Evolutionary conservation across 53 echinoderm and acorn worm genomes (phyloP), one percentile per base, ranked within the genome.

Genomic region (Actinopyga echinites): DNA sequence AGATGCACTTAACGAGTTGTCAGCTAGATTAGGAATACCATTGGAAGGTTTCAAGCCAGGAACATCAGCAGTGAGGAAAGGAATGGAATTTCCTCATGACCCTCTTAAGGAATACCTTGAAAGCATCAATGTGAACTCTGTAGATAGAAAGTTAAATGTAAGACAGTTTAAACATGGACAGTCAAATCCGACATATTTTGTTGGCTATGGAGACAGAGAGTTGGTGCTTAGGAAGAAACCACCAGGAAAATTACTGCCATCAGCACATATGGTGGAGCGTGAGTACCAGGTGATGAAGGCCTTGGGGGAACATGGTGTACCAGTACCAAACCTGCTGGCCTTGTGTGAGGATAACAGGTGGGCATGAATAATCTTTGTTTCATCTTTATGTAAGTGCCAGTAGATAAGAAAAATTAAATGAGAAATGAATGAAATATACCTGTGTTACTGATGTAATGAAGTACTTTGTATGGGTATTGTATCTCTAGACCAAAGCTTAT

Each of bases 141-240:
- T 26, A 21, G 86, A 93, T 9, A 83, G 73, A 26, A n/a, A 31
- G 15, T 58, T 89, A 23, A 84, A 87, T 30, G 83, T 96, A 30
- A 85, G 96, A 36, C 85, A 96, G 68, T 96, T 93, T 78, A 93
- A 91, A 52, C 96, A 96, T 57, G 96, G 96, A 26, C 96, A 96
- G 74, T 96, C 96, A 24, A 96, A 96, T 57, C 96, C 96, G 23
- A 96, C 96, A 3, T 96, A 96, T 67, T 96, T 85, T 62, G 57
- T 96, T 7, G 42, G 86, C 12, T 93, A 83, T 67, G 96, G 88
- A 13, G 93, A 82, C 15, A 58, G 90, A 44, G 81, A 90, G 34
- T 66, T 96, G 82, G 96, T 96, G 52, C 87, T 96, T 3, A 80
- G 96, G 20, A 96, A 96, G 93, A 96, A 96, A 59, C 96, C 96